phyloP scores from a whole-genome alignment of 2,797 vertebrate species.

The Lepus townsendii region DNA sequence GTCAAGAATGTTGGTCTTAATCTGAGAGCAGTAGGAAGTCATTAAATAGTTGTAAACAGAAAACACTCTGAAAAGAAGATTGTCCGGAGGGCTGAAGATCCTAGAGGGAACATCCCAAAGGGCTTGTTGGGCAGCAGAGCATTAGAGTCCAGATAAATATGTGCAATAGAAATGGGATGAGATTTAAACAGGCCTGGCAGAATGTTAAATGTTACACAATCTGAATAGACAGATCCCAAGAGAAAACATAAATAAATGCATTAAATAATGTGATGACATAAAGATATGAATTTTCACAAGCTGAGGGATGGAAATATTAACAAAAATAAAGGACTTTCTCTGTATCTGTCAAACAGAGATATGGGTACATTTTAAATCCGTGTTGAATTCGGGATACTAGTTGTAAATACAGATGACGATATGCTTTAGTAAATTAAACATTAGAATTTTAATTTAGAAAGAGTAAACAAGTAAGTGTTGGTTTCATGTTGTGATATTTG shows the following conservation, averaged over 20 bases:
- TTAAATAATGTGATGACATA: not conserved
- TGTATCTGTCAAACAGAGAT: not conserved
- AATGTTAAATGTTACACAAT: not conserved
- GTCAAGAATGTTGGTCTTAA: not conserved
- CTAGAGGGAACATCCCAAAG: not conserved
- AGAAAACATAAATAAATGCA: not conserved
- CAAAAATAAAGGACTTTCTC: not conserved
- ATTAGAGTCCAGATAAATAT: not conserved
- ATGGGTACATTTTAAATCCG: not conserved
- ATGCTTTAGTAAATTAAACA: not conserved
- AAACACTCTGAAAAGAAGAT: not conserved
- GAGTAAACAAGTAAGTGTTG: not conserved
- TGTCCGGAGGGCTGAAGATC: not conserved
- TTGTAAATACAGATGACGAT: not conserved
- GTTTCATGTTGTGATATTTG: not conserved
- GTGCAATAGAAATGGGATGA: not conserved
- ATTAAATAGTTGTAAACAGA: not conserved
- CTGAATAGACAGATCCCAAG: not conserved
- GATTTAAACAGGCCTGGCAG: not conserved
- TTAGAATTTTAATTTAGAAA: not conserved
- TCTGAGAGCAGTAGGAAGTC: not conserved
- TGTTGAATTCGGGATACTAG: not conserved
- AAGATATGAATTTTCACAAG: not conserved
- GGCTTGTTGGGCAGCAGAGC: not conserved
- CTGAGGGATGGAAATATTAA: not conserved